Percentiles rank a stretch among this genome's conserved stretches.
Evolutionary conservation across 2,888 invertebrate species (phyloP).

Genomic region (Syritta pipiens): DNA sequence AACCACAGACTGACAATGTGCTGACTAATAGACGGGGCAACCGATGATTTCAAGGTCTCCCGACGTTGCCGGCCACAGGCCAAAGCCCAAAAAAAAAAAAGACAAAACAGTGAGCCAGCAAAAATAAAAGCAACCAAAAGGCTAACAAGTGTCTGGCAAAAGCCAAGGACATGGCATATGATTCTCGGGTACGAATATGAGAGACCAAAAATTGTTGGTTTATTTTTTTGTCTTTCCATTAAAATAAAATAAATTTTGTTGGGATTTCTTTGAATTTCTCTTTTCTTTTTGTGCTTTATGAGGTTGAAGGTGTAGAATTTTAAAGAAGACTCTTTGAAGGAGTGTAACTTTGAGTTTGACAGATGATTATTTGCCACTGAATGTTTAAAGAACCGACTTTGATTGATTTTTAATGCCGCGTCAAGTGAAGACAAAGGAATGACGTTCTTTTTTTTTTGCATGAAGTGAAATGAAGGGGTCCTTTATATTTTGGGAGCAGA

Average conservation of each 20-base stretch:
- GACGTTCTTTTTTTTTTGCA: no score
- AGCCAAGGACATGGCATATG: constrained; percentile 51
- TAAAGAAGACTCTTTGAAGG: constrained; percentile 18
- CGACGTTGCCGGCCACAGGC: neutral
- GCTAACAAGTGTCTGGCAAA: constrained; percentile 41
- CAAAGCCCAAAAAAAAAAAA: neutral
- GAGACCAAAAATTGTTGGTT: neutral
- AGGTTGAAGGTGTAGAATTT: constrained; percentile 14
- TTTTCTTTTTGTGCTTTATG: constrained; percentile 10
- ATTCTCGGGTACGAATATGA: constrained; percentile 13
- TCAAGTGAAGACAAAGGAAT: no score
- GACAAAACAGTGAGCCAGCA: no score
- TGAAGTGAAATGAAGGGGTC: no score
- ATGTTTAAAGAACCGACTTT: neutral
- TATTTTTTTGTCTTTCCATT: neutral
- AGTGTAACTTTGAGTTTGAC: constrained; percentile 7
- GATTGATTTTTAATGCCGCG: constrained; percentile 14
- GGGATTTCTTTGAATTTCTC: constrained; percentile 23
- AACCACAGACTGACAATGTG: constrained; percentile 42
- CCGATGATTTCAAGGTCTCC: constrained; percentile 49
- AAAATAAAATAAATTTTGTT: neutral
- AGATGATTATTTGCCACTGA: neutral
- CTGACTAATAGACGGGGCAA: constrained; percentile 57
- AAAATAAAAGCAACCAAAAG: constrained; percentile 22
- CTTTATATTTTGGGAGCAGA: no score